These are phyloP conservation scores for Sphaerophoria rueppellii DNA, from an alignment of 2,888 invertebrate species.

Conservation along the genomic window DNA sequence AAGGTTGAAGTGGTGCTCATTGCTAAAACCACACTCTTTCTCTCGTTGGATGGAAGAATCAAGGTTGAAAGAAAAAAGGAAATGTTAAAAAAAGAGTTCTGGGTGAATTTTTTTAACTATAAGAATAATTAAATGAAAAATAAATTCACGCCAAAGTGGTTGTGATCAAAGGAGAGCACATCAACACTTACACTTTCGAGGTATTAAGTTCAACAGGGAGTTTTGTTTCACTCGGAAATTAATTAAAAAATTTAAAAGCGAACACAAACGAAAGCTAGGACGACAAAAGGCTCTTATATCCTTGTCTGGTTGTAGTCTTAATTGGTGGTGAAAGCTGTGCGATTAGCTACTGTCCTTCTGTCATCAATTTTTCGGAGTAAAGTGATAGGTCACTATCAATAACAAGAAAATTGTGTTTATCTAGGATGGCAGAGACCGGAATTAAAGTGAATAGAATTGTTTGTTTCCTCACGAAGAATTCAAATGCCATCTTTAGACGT, in stretches of 20 bases:
- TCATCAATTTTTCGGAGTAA: no score
- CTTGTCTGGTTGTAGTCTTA: neutral
- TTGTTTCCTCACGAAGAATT: no score
- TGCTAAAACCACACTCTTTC: neutral
- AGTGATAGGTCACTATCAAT: no score
- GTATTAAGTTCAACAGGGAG: neutral
- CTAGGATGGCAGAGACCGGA: no score
- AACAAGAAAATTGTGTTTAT: no score
- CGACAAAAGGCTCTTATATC: neutral
- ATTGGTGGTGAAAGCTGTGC: neutral
- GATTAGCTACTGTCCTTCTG: neutral
- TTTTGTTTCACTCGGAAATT: neutral
- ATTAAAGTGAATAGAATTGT: no score
- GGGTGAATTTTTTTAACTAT: neutral
- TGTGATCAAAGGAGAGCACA: neutral
- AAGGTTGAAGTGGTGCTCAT: neutral
- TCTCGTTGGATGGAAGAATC: neutral
- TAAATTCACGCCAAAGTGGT: neutral
- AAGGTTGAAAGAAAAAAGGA: conserved; percentile 6
- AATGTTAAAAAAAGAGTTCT: neutral
- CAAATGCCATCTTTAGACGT: no score
- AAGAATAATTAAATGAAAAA: conserved; percentile 15
- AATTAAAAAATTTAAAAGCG: neutral
- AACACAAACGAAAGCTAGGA: neutral
- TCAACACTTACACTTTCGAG: neutral